Percentiles rank a stretch among this genome's conserved stretches.
Evolutionary conservation across 2,888 invertebrate species (phyloP).

Genomic region (Conistra vaccinii): DNA sequence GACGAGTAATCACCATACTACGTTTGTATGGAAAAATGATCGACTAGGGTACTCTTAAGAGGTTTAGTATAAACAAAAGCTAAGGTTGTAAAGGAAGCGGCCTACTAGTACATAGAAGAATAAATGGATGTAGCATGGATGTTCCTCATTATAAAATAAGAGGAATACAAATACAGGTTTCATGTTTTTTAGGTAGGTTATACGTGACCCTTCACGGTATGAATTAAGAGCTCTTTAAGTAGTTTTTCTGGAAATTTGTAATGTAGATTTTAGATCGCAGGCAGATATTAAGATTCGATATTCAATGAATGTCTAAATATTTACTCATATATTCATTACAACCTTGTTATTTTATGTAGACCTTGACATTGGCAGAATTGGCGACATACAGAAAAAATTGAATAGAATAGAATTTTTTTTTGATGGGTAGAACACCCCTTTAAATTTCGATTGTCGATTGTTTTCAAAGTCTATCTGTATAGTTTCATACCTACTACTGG

Average conservation of each 20-base stretch:
- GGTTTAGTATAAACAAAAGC: too few relatives aligned
- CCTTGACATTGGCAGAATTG: background rate
- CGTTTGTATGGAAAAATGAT: too few relatives aligned
- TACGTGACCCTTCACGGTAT: background rate
- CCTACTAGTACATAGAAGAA: too few relatives aligned
- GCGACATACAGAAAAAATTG: background rate
- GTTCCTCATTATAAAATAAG: conserved; percentile 12
- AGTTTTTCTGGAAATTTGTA: conserved; percentile 16
- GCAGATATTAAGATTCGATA: conserved; percentile 3
- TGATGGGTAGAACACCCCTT: too few relatives aligned
- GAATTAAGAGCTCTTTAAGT: too few relatives aligned
- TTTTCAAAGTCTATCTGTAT: background rate
- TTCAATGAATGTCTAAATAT: conserved; percentile 19
- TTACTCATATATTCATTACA: background rate
- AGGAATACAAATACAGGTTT: background rate
- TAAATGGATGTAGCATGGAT: background rate
- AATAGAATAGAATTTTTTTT: background rate
- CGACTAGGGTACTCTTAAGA: too few relatives aligned
- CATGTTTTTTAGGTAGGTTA: background rate
- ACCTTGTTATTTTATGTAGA: background rate
- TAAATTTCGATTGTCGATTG: too few relatives aligned
- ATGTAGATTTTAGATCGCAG: background rate
- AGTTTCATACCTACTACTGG: too few relatives aligned
- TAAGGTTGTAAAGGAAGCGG: too few relatives aligned
- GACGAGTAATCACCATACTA: too few relatives aligned